Percentiles rank a stretch among this genome's conserved stretches.
These are phyloP conservation scores for Triplophysa yarkandensis DNA, from an alignment of 2,797 vertebrate genomes.

Conservation along the genomic window DNA sequence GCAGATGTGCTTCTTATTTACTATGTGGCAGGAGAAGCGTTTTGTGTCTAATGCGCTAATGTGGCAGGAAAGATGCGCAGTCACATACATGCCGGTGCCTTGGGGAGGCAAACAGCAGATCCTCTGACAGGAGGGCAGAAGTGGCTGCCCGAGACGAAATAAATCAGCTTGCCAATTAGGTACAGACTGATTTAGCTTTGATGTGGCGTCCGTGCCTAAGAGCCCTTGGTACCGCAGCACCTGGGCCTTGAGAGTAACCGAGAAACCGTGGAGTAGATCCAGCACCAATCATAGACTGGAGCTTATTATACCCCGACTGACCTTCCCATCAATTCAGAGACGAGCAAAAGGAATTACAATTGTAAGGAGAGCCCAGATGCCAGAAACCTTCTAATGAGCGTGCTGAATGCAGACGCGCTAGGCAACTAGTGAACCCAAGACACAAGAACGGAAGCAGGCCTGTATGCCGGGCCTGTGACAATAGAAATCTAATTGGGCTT, in stretches of 20 bases:
- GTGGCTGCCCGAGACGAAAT: constrained; percentile 31
- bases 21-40: constrained; percentile 5
- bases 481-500: constrained; percentile 70
- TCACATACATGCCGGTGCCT: constrained; percentile 29
- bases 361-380: constrained; percentile 66
- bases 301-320: constrained; percentile 66
- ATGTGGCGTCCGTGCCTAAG: constrained; percentile 49
- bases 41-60: constrained; percentile 49
- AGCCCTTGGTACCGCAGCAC: constrained; percentile 40
- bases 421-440: constrained; percentile 68
- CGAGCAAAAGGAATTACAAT: constrained; percentile 66
- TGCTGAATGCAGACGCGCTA: constrained; percentile 66
- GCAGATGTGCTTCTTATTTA: constrained; percentile 48
- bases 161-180: constrained; percentile 58
- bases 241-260: constrained; percentile 49
- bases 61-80: constrained; percentile 30
- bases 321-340: constrained; percentile 72
- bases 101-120: constrained; percentile 18
- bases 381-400: constrained; percentile 70
- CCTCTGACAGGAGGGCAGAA: constrained; percentile 29
- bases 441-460: constrained; percentile 65
- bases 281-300: constrained; percentile 44
- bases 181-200: constrained; percentile 48
- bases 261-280: constrained; percentile 23
- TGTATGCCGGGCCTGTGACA: constrained; percentile 56